Base-by-base conservation (phyloP, 2,888 invertebrate genomes). In the Acleris literana region DNA sequence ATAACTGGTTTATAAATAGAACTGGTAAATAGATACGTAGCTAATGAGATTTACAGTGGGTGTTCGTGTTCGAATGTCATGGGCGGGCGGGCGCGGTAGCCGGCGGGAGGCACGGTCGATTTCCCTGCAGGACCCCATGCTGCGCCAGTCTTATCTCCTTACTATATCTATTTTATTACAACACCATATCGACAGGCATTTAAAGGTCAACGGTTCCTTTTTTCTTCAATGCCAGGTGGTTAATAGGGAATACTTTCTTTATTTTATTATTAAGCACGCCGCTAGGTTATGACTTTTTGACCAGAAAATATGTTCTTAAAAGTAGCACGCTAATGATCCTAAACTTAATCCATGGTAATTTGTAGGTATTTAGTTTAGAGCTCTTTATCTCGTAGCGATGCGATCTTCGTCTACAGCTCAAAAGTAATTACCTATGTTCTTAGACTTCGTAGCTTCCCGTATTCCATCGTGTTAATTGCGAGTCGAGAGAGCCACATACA, bases 21-120 rank as follows among this genome's bases (percentile, higher is more conserved):
- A 11, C 13, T 51, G 44, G 63, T 33, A 57, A 44, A 52, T 52
- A 57, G 52, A n/a, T 33, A 54, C 64, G 46, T 48, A 46, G 33
- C 18, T 51, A 65, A 60, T 49, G 55, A 60, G 48, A 60, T 55
- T 53, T 60, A 49, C 54, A 55, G 54, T 54, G 22, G 57, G 57
- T 22, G 46, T 51, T 52, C 49, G 39, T 44, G 61, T 66, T 72
- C 63, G 69, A 72, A 72, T 70, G 72, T 68, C 69, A 69, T 70
- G 71, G 70, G 71, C 62, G 71, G 71, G 71, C 65, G 68, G 77
- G 71, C 58, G 46, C 44, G 65, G 46, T 33, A 59, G 71, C 71
- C 70, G 68, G 69, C 67, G 68, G 70, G 55, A 55, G 55, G 55
- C 43, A 17, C 76, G 77, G 76, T 78, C 75, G 79, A 74, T 75